Base-by-base conservation (phyloP, 1,140 invertebrate species). In the Tetragnatha versicolor region DNA sequence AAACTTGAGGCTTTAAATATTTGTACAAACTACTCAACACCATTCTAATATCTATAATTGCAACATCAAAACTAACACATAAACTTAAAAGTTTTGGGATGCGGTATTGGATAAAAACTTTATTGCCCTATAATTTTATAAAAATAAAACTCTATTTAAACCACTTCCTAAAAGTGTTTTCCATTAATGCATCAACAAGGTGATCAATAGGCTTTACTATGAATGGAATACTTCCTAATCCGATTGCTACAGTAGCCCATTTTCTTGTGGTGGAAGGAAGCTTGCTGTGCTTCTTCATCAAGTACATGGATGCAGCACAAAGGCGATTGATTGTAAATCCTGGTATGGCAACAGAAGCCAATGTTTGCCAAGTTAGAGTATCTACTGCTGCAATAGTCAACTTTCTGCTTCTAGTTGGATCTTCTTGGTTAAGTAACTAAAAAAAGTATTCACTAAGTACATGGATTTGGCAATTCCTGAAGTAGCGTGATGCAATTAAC, bases 201-300 rank as follows among this genome's bases (percentile, higher is more conserved):
- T 84, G 82, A 86, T 98, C 97, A 83, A 98, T 98, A 20, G 96
- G 96, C 82, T 91, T 90, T 47, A 98, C 92, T 83, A 98, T 98
- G 79, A 98, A 89, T 2, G 96, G 96, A 83, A 98, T 98, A 47
- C 92, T 91, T 0, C 86, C 86, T 22, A 98, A 86, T 12, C 96
- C 96, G 51, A 96, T 87, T 20, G 88, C 85, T n/a, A 92, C 91
- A n/a, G 92, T 88, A n/a, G 90, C 82, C 89, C 89, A 89, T 85
- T 91, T 90, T 83, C 88, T 86, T 69, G 89, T 85, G 55, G 83
- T 84, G 25, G 84, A 82, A 10, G 89, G 87, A 3, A 91, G 73
- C 72, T 81, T 86, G 75, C 85, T 86, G 69, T 80, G 82, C 49
- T 82, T 85, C 82, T 86, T 89, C 33, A 94, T 85, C 0, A 88